These are phyloP conservation scores for Magallana gigas DNA, from an alignment of 1,140 invertebrate genomes.

Conservation along the genomic window DNA sequence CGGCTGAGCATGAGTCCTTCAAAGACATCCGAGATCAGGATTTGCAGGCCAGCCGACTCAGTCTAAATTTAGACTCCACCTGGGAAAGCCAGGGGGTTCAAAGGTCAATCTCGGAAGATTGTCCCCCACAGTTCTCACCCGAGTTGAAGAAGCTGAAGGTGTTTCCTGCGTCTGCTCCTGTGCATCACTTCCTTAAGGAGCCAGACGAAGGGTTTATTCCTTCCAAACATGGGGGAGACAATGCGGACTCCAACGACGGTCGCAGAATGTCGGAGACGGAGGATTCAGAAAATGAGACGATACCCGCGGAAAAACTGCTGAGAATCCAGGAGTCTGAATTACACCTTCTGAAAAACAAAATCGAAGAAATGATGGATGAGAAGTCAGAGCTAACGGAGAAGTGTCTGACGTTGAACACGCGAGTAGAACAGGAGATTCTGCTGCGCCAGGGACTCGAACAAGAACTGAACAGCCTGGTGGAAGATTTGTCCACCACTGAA, in stretches of 20 bases:
- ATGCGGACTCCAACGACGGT: background rate
- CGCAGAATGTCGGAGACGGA: background rate
- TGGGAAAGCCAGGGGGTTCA: background rate
- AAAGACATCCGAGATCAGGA: conserved; percentile 5
- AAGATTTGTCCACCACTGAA: background rate
- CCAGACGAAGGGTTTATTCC: background rate
- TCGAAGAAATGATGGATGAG: conserved; percentile 49
- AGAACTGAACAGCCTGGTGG: conserved; percentile 48
- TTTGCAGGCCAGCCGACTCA: background rate
- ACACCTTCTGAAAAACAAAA: conserved; percentile 33
- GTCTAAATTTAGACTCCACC: background rate
- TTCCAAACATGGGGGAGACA: background rate
- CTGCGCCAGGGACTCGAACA: conserved; percentile 55
- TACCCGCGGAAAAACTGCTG: conserved; percentile 55
- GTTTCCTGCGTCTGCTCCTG: background rate
- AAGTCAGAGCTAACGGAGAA: conserved; percentile 58
- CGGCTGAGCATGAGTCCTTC: background rate
- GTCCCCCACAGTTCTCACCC: background rate
- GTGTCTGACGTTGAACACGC: conserved; percentile 52
- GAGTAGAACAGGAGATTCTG: conserved; percentile 55
- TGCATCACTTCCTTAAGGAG: background rate
- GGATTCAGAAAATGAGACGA: conserved; percentile 2
- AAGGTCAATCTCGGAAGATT: background rate
- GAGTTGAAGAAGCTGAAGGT: background rate
- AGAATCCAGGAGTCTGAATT: conserved; percentile 5